Evolutionary conservation across 1,140 invertebrate species (phyloP), one percentile per base, ranked within the genome.

Genomic region (Cydia fagiglandana): DNA sequence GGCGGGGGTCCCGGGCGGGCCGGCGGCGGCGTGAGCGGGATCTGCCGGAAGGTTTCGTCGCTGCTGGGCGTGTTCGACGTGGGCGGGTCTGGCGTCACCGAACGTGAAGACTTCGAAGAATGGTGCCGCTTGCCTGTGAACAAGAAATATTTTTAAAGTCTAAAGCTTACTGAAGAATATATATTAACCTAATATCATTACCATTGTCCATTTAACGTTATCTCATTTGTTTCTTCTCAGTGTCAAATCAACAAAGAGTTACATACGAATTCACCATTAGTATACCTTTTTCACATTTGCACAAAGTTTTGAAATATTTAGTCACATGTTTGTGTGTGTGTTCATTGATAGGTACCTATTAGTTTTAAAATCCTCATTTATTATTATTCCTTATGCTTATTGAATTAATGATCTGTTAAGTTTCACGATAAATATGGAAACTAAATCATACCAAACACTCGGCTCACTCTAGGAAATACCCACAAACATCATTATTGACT

Each of bases 71-170:
- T 80, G 15, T 74, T 77, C 56, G 81, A 81, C 73, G 78, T 83
- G 53, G 78, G 73, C 24, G 82, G 83, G 61, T 89, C 87, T 15
- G 91, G 91, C 15, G 89, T 86, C 64, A 84, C 80, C 50, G 90
- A 87, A 50, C 88, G 86, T 50, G 89, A 91, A 76, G 84, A 84
- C 82, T 91, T 91, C 45, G 83, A 77, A 73, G 88, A 88, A 73
- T 87, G 84, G 56, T 86, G 89, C 78, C 85, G 86, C 86, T 92
- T 92, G 80, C 88, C 91, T 92, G 84, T 15, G 87, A 88, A 34
- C 76, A 75, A 64, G n/a, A 1, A 61, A 10, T 61, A 4, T 10
- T 2, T 20, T 56, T 56, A 17, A 56, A 20, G 2, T 20, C 17
- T 56, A 17, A 56, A 56, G 4, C 4, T 56, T 17, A 56, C n/a